Percentiles rank a stretch among this genome's conserved stretches.
Evolutionary conservation across 2,113 vertebrate species (phyloP).

Genomic region (Nanorana parkeri): DNA sequence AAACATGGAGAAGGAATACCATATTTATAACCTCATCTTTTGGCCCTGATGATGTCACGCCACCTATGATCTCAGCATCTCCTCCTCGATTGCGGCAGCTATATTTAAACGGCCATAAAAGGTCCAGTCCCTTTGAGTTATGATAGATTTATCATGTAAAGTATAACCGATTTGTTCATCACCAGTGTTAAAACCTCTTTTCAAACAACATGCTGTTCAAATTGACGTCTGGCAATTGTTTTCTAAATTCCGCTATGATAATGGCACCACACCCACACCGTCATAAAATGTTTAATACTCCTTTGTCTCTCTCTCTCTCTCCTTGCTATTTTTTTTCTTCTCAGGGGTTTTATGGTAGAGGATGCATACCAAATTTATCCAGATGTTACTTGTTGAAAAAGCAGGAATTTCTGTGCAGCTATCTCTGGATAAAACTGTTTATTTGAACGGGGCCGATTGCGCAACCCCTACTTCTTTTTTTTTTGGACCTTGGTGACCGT

Average conservation of each 20-base stretch:
- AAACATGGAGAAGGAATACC: too few relatives aligned
- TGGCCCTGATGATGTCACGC: too few relatives aligned
- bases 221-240: constrained; percentile 83
- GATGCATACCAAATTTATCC: constrained; percentile 85
- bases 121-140: constrained; percentile 79
- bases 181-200: constrained; percentile 80
- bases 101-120: constrained; percentile 79
- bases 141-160: constrained; percentile 84
- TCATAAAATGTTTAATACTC: constrained; percentile 85
- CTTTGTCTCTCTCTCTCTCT: constrained; percentile 83
- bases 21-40: too few relatives aligned
- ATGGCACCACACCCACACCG: constrained; percentile 84
- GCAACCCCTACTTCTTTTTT: constrained; percentile 70
- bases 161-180: constrained; percentile 80
- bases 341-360: constrained; percentile 85
- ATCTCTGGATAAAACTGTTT: constrained; percentile 85
- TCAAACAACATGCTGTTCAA: constrained; percentile 86
- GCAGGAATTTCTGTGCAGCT: constrained; percentile 79
- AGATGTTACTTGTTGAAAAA: constrained; percentile 85
- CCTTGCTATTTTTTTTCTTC: constrained; percentile 78
- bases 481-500: constrained; percentile 75
- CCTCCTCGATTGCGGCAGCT: background rate
- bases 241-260: constrained; percentile 79
- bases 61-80: too few relatives aligned
- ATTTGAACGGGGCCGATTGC: constrained; percentile 83